Evolutionary conservation across 2,113 vertebrate species (phyloP), one percentile per base, ranked within the genome.

Genomic region (Platichthys flesus): DNA sequence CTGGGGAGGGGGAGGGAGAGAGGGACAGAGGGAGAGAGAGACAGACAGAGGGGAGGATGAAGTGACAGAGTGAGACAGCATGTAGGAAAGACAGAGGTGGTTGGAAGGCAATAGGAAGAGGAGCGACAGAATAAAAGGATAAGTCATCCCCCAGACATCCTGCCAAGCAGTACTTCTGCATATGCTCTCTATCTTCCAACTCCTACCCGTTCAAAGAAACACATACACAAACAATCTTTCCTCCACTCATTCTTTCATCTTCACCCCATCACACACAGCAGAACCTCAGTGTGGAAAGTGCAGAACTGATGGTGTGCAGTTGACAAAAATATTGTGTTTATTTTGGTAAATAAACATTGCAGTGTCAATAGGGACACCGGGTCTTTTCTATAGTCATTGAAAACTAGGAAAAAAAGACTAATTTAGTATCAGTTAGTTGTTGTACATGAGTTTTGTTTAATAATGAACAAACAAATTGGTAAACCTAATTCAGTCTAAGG

Each of bases 61-160:
- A 60, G 81, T 15, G 69, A 67, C 23, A 13, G 81, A 81, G 61
- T 63, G 76, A 86, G 76, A 79, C 60, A 64, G 68, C 49, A 73
- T 35, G 5, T 18, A 59, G 65, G 78, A 35, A 74, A 81, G 76
- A 76, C 77, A 68, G 77, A 76, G 54, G 56, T 20, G 47, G 35
- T 60, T 72, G 59, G 54, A 55, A 62, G 52, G 73, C 57, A 55
- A 47, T 1, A 10, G 67, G 70, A 66, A 72, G 60, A 20, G 40
- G 49, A 37, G 15, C 52, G 9, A 54, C 7, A 23, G 51, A 67
- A 58, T 64, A 61, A 28, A 72, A 14, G 35, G 18, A 31, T 45
- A 69, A 65, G 12, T 67, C 4, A 16, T 67, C 68, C 35, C 14
- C 59, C 62, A 54, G 45, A 75, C 37, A 63, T 55, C 26, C 13